Base-by-base conservation (phyloP, 2,797 vertebrate species). In the Notoglanidium macrostoma region DNA sequence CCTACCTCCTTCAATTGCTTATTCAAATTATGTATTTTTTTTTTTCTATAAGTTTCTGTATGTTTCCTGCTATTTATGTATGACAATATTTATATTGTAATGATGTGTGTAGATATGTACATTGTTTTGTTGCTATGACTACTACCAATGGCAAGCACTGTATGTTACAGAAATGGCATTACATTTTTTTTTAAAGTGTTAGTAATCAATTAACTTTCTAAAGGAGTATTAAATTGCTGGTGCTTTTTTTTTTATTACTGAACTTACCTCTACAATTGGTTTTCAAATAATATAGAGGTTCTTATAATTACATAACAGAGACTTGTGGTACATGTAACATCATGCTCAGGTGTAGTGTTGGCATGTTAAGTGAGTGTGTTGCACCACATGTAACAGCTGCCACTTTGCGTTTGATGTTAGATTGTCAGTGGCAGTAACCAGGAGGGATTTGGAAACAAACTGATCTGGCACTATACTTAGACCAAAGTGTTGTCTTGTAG, bases 21-120 rank as follows among this genome's bases (percentile, higher is more conserved):
- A 89, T 91, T 93, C 95, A 91, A 92, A 91, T 94, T 89, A 92
- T 93, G 91, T 92, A 85, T 88, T 88, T 89, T 91, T 91, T 91
- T 91, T 89, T 89, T 88, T 93, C 88, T 89, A 73, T 94, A 89
- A 40, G 92, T 32, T 74, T 78, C 9, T 78, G 15, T 78, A 78
- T 78, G 55, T 76, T 63, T 51, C 15, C 91, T 92, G 89, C 92
- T 94, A 93, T 95, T 94, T 95, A 94, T 94, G 91, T 95, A 93
- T 91, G 92, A 94, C 90, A 89, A 91, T 96, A 96, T 96, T 96
- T 96, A 96, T 96, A 96, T 93, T 92, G 88, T 94, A 92, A 91
- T 92, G 88, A 91, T 65, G 26, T 83, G 84, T 94, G 89, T 95
- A 94, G 92, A 92, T 91, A 90, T 46, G 86, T 93, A 93, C 91